Evolutionary conservation across 1,140 invertebrate species (phyloP), one percentile per base, ranked within the genome.

Genomic region (Camponotus pennsylvanicus): DNA sequence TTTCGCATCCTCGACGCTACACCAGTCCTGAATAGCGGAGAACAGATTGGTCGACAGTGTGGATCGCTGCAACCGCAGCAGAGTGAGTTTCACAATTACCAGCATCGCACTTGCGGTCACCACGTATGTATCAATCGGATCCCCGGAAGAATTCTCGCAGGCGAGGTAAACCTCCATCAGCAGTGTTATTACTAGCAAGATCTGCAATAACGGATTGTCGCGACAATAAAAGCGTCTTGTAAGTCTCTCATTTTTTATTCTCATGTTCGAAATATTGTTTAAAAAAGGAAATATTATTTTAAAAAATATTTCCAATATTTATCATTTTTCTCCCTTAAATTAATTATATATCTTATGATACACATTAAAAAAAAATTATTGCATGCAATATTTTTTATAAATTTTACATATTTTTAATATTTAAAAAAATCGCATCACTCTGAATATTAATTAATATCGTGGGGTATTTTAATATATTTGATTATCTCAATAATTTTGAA

Each of bases 11-110:
- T 83, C 34, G 18, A 83, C n/a, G 27, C 13, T 11, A 27, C 18
- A 73, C 79, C 79, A 83, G n/a, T 83, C 79, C 67, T 73, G 55
- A 49, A 83, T 73, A 21, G 55, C 79, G 8, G 52, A 61, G 18
- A 9, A 37, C 9, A 83, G 3, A n/a, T 40, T 73, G 27, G 9
- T 34, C 9, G 79, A 83, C 3, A 83, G 55, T 0, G 55, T 49
- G 11, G 79, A 83, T 37, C 79, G 79, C 7, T 40, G 79, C 32
- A 73, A 9, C 18, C 69, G 79, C 79, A 83, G 13, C 40, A 83
- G 27, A 13, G 13, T 61, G n/a, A 83, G 79, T 83, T 83, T 83
- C 9, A 83, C 40, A 21, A 63, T 8, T 21, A 37, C 79, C 2
- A 83, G 40, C 4, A 83, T 61, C 13, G 79, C 69, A 1, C 55